Percentiles rank a stretch among this genome's conserved stretches.
Evolutionary conservation across 2,113 vertebrate species (phyloP).

Genomic region (Spizaetus ornatus): DNA sequence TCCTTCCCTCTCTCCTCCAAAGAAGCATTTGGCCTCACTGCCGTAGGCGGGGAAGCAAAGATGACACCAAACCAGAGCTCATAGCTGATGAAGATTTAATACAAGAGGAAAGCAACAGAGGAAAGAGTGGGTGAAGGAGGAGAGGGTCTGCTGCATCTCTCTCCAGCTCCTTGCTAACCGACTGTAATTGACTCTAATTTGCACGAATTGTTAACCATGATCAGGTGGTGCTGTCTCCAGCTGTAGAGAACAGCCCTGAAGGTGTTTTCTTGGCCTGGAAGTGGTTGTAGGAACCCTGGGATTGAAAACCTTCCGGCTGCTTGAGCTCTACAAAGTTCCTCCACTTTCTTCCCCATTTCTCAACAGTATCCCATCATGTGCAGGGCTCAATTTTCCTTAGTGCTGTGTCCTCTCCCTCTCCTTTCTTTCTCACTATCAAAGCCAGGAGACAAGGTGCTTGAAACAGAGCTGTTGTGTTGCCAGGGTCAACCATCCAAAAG

Average conservation of each 20-base stretch:
- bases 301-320: background rate
- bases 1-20: background rate
- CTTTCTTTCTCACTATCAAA: background rate
- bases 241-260: background rate
- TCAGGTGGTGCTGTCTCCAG: background rate
- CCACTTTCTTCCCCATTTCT: background rate
- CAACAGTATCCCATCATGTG: background rate
- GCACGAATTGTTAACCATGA: background rate
- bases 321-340: background rate
- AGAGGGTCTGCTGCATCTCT: background rate
- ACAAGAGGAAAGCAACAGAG: background rate
- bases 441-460: background rate
- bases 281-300: background rate
- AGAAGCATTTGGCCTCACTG: background rate
- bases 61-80: background rate
- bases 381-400: background rate
- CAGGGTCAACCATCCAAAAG: background rate
- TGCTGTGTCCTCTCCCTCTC: background rate
- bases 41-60: background rate
- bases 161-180: background rate
- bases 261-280: background rate
- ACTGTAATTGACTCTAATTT: background rate
- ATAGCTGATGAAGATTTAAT: background rate
- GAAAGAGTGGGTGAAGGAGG: background rate
- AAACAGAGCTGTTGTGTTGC: background rate